A percentile compares a stretch with the other conserved stretches of the same genome.
These are phyloP conservation scores for Aplodontia rufa DNA, from an alignment of 2,113 vertebrate species.

Conservation along the genomic window DNA sequence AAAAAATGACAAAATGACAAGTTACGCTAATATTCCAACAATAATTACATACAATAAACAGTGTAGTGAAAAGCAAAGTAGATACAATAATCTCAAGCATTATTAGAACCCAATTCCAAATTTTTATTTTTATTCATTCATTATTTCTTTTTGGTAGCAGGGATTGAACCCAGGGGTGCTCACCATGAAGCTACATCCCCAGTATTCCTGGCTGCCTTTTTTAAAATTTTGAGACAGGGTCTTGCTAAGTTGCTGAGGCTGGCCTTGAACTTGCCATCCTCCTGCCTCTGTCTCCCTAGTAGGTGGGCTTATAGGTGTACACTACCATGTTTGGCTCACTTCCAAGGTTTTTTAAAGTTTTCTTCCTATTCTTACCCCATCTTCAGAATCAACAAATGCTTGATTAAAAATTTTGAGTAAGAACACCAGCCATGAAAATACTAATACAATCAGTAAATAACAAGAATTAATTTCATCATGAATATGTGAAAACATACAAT, in stretches of 20 bases:
- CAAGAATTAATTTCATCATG: not conserved
- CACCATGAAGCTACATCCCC: too few species aligned
- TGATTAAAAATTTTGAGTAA: conserved; percentile 10
- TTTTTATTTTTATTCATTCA: not conserved
- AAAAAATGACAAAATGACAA: not conserved
- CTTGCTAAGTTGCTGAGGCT: too few species aligned
- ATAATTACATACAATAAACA: not conserved
- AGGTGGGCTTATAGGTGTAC: too few species aligned
- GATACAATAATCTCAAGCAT: not conserved
- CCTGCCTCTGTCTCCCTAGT: too few species aligned
- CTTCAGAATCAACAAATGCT: not conserved
- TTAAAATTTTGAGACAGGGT: too few species aligned
- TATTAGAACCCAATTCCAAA: not conserved
- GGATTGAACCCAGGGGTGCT: too few species aligned
- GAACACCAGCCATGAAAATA: not conserved
- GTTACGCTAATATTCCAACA: not conserved
- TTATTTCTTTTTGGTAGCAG: too few species aligned
- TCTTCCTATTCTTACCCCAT: not conserved
- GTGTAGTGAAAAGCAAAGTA: not conserved
- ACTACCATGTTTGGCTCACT: too few species aligned
- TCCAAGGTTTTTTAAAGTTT: not conserved
- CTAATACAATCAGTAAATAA: not conserved
- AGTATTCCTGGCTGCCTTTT: too few species aligned
- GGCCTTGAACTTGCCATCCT: too few species aligned
- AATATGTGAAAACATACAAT: not conserved